phyloP scores from a whole-genome alignment of 2,113 vertebrate genomes.

The Malurus alboscapulatus region DNA sequence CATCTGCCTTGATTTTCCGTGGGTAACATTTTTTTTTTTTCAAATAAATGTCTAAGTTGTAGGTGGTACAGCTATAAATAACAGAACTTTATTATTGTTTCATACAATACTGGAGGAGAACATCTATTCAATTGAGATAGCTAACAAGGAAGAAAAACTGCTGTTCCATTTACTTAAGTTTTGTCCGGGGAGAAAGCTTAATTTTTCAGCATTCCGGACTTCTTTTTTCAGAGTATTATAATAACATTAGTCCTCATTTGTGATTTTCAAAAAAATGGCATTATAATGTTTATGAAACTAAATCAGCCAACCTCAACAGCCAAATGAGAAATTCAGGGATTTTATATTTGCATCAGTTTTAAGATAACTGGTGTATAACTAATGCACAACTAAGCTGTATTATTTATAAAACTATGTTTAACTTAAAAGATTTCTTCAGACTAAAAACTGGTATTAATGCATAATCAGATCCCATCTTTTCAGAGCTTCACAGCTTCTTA shows the following conservation, averaged over 20 bases:
- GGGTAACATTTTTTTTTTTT: neutral
- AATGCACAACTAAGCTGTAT: neutral
- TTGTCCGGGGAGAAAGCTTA: neutral
- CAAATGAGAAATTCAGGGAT: slow-evolving; percentile 48
- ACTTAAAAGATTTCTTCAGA: neutral
- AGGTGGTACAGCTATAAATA: neutral
- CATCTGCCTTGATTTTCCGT: neutral
- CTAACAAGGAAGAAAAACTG: neutral
- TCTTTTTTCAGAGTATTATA: neutral
- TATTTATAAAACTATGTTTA: slow-evolving; percentile 18
- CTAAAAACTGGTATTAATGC: neutral
- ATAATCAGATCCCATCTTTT: neutral
- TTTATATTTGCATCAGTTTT: slow-evolving; percentile 42
- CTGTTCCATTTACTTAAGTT: neutral
- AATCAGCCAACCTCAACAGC: slow-evolving; percentile 19
- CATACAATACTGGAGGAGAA: neutral
- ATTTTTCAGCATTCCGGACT: neutral
- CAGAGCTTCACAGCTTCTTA: neutral
- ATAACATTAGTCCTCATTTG: neutral
- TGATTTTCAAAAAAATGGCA: slow-evolving; percentile 36
- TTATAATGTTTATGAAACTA: slow-evolving; percentile 28
- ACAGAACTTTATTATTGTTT: neutral
- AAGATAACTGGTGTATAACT: slow-evolving; percentile 34
- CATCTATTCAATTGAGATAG: neutral
- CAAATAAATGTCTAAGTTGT: neutral